phyloP scores from a whole-genome alignment of 2,797 vertebrate genomes.

The Enteromius radiatus region DNA sequence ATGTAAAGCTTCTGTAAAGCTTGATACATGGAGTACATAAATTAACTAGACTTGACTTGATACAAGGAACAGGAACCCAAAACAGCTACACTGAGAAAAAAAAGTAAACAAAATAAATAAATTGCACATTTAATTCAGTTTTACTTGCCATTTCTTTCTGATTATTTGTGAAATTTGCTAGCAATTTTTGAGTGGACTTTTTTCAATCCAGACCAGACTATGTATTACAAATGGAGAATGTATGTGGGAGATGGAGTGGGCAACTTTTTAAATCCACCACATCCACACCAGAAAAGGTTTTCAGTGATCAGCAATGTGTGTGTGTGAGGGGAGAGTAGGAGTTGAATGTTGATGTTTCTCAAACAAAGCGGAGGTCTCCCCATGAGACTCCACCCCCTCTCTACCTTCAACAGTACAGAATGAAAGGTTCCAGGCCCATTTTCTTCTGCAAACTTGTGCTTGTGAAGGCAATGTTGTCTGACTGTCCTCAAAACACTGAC shows the following conservation, averaged over 20 bases:
- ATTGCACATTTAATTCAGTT: not conserved
- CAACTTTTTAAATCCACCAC: conserved; percentile 19
- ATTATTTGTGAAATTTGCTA: not conserved
- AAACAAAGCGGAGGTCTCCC: conserved; percentile 23
- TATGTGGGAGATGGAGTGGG: not conserved
- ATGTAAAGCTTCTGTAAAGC: not conserved
- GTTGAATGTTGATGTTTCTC: conserved; percentile 46
- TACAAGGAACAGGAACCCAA: not conserved
- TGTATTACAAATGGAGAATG: not conserved
- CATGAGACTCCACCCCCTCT: not conserved
- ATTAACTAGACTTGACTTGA: not conserved
- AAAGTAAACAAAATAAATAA: not conserved
- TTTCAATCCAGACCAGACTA: not conserved
- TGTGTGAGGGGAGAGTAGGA: conserved; percentile 19
- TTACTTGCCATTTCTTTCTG: not conserved
- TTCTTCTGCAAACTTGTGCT: conserved; percentile 39
- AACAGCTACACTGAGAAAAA: not conserved
- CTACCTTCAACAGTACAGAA: not conserved
- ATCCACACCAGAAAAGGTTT: conserved; percentile 27
- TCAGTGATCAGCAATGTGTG: not conserved
- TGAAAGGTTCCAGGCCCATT: conserved; percentile 19
- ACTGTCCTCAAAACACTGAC: conserved; percentile 28
- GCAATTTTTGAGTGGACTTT: not conserved
- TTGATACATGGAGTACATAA: not conserved
- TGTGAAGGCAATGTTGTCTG: conserved; percentile 25